Evolutionary conservation across 2,113 vertebrate species (phyloP).

Genomic region (mouse (Mus musculus)): DNA sequence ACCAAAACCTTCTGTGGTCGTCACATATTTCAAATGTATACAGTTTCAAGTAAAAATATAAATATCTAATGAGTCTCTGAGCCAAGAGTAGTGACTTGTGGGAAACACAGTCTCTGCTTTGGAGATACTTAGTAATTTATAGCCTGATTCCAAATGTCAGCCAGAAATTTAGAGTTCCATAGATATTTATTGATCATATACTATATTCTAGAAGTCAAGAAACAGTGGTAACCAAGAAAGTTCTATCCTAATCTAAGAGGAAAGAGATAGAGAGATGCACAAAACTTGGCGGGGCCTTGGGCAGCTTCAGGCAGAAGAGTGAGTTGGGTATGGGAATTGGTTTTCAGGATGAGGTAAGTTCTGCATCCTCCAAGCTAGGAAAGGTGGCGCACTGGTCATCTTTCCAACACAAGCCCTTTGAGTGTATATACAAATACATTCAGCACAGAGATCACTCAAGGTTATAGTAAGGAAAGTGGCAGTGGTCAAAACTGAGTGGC

Average conservation of each 20-base stretch:
- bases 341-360: background rate
- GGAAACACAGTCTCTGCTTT: background rate
- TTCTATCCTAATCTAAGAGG: background rate
- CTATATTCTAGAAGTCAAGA: background rate
- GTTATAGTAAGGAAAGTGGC: background rate
- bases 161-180: background rate
- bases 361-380: background rate
- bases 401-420: background rate
- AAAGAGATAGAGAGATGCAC: background rate
- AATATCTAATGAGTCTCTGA: too few relatives aligned
- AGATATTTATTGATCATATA: background rate
- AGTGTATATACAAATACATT: background rate
- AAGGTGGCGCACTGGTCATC: background rate
- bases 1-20: background rate
- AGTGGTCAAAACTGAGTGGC: background rate
- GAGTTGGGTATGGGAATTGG: background rate
- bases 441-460: background rate
- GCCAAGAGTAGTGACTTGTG: background rate
- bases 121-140: background rate
- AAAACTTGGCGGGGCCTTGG: background rate
- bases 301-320: background rate
- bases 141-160: background rate
- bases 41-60: background rate
- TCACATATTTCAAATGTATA: background rate
- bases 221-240: background rate